Evolutionary conservation across 1,140 invertebrate genomes (phyloP), one percentile per base, ranked within the genome.

Genomic region (Drosophila melanogaster): DNA sequence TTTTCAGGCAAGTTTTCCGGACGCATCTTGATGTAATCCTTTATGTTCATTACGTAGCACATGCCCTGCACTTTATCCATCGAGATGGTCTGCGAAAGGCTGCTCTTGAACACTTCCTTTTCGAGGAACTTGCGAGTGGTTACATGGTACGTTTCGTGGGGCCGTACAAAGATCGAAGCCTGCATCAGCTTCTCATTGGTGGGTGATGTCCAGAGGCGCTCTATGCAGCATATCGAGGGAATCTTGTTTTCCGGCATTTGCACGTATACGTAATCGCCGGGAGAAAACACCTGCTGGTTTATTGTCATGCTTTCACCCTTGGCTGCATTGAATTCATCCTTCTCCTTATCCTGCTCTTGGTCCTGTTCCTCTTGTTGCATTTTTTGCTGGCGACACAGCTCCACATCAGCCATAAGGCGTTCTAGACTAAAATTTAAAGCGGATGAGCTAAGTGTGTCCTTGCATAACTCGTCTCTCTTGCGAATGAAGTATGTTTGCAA

Each of bases 81-180:
- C 0, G 97, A 96, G 15, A 98, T 94, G 4, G 96, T 96, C 54
- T 73, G 97, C 94, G 78, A 86, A 7, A 81, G 96, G 95, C 65
- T 96, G 94, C 97, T 99, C 92, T 98, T 98, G 91, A 99, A 99
- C 12, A 99, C 96, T 93, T 99, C 98, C 92, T 98, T 91, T 15
- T 98, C 97, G 0, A 99, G 93, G 92, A 99, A 99, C 93, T 98
- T 98, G 77, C 98, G 94, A 2, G 97, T 98, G 6, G 98, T 96
- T 3, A 98, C 94, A 93, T 99, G 98, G 93, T 97, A 99, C 0
- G 99, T 99, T 93, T 99, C 98, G 85, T 96, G 95, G 0, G 97
- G 97, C 37, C 95, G 94, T 55, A 93, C 93, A 71, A 94, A 93
- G 90, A 96, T 96, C 87, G 96, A 97, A 14, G 97, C 98, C 86